These are phyloP conservation scores for Doris montereyensis DNA, from an alignment of 2,888 invertebrate species.

Conservation along the genomic window DNA sequence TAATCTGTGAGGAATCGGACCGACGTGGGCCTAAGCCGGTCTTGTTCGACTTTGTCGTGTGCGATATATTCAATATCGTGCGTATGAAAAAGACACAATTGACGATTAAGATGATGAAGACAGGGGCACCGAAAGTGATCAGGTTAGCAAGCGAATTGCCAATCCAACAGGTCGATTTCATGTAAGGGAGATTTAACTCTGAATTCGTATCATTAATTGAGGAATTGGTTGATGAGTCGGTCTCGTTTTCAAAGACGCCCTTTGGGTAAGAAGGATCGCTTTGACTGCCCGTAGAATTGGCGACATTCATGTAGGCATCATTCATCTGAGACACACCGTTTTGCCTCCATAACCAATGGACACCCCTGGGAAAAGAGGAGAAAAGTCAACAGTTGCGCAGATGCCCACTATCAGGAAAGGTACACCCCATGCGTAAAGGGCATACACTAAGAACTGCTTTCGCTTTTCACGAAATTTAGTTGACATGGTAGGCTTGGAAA, in stretches of 20 bases:
- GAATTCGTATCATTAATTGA: too few species aligned
- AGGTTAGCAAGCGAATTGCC: slow-evolving; percentile 60
- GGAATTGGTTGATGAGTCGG: background rate
- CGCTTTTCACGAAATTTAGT: slow-evolving; percentile 51
- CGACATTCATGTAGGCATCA: too few species aligned
- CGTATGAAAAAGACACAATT: slow-evolving; percentile 59
- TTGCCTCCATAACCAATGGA: slow-evolving; percentile 55
- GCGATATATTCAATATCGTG: slow-evolving; percentile 61
- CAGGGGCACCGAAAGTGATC: slow-evolving; percentile 60
- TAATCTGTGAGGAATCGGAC: slow-evolving; percentile 51
- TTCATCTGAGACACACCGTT: too few species aligned
- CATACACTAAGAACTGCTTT: slow-evolving; percentile 67
- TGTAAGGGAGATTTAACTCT: too few species aligned
- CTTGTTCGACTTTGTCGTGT: slow-evolving; percentile 51
- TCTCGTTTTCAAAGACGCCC: background rate
- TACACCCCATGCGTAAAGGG: slow-evolving; percentile 80
- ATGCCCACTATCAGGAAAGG: slow-evolving; percentile 75
- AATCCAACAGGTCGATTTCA: slow-evolving; percentile 66
- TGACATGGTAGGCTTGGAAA: slow-evolving; percentile 73
- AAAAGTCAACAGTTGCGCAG: slow-evolving; percentile 65
- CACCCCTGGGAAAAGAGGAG: slow-evolving; percentile 47
- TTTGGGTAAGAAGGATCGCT: too few species aligned
- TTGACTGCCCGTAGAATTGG: too few species aligned
- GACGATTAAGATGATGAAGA: slow-evolving; percentile 56
- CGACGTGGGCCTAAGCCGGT: slow-evolving; percentile 35